Conservation (phyloP, 2,888 invertebrate genomes). For the Clepsis dumicolana region DNA sequence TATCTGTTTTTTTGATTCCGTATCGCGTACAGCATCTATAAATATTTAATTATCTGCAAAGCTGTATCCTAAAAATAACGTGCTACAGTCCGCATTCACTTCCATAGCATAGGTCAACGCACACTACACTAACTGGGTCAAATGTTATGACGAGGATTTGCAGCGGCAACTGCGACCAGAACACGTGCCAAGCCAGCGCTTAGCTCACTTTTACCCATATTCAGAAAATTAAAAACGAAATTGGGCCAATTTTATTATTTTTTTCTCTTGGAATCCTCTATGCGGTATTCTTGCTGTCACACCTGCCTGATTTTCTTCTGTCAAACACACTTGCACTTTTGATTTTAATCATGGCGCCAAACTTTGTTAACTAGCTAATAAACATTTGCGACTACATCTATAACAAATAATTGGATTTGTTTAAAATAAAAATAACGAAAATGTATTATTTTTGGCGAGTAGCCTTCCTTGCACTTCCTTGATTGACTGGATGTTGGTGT, state of each 20-base stretch:
- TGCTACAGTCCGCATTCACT: slow-evolving; percentile 80
- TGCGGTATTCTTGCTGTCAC: slow-evolving; percentile 78
- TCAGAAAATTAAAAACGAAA: slow-evolving; percentile 49
- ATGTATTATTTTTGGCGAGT: slow-evolving; percentile 67
- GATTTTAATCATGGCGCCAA: slow-evolving; percentile 59
- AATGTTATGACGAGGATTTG: slow-evolving; percentile 72
- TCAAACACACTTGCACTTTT: slow-evolving; percentile 61
- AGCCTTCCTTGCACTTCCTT: slow-evolving; percentile 74
- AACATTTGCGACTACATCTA: slow-evolving; percentile 57
- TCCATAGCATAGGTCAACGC: slow-evolving; percentile 80
- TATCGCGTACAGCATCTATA: slow-evolving; percentile 75
- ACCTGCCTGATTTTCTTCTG: slow-evolving; percentile 63
- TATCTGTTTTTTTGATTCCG: slow-evolving; percentile 60
- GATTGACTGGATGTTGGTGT: slow-evolving; percentile 70
- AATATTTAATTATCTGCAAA: slow-evolving; percentile 85
- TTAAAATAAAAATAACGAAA: slow-evolving; percentile 68
- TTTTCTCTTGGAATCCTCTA: slow-evolving; percentile 60
- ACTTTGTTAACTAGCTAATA: slow-evolving; percentile 61
- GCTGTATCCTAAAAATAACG: slow-evolving; percentile 84
- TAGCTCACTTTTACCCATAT: slow-evolving; percentile 52
- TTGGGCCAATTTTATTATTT: slow-evolving; percentile 57
- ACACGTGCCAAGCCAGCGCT: slow-evolving; percentile 48
- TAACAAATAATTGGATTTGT: slow-evolving; percentile 66
- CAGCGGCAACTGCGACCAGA: slow-evolving; percentile 52
- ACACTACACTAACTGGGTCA: slow-evolving; percentile 83